These are phyloP conservation scores for Rostratula benghalensis DNA, from an alignment of 2,113 vertebrate species.

Conservation along the genomic window DNA sequence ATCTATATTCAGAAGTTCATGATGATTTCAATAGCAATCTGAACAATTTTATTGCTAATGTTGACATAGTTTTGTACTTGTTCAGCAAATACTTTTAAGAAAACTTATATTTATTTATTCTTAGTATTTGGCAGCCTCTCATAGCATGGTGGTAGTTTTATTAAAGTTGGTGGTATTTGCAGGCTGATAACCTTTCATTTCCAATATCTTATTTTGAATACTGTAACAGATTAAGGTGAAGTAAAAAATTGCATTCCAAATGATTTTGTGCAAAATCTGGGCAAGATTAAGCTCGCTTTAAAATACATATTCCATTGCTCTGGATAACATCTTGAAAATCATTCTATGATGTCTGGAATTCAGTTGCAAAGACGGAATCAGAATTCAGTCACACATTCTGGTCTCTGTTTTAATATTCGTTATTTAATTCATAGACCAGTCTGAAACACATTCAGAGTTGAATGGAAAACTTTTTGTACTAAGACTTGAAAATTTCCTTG, in stretches of 20 bases:
- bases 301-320: not conserved
- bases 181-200: not conserved
- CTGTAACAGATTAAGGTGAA: not conserved
- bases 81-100: not conserved
- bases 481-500: not conserved
- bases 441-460: not conserved
- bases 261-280: not conserved
- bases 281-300: not conserved
- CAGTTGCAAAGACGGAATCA: not conserved
- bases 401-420: not conserved
- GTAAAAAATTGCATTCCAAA: slow-evolving; percentile 3
- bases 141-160: not conserved
- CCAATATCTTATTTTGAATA: not conserved
- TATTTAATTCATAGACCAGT: not conserved
- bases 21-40: not conserved
- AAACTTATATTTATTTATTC: not conserved
- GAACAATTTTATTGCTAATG: not conserved
- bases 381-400: slow-evolving; percentile 21
- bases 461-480: not conserved
- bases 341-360: not conserved
- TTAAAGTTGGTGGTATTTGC: not conserved
- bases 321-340: slow-evolving; percentile 32
- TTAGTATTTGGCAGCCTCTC: not conserved
- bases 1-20: not conserved
- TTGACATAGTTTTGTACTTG: not conserved